A percentile compares a stretch with the other conserved stretches of the same genome.
These are phyloP conservation scores for Nebria brevicollis DNA, from an alignment of 2,888 invertebrate genomes.

Conservation along the genomic window DNA sequence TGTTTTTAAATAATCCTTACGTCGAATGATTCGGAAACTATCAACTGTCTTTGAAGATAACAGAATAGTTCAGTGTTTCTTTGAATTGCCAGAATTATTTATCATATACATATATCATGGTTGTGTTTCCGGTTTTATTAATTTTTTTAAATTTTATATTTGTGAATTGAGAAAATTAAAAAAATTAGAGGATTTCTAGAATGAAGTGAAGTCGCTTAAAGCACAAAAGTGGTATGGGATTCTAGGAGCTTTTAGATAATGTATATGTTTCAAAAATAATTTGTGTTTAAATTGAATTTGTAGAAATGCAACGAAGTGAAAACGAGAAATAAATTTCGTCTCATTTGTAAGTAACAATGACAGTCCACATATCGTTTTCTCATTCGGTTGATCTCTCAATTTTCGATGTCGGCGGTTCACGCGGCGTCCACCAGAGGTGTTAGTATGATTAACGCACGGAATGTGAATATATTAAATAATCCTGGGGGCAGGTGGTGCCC, in stretches of 20 bases:
- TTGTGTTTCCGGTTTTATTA: background rate
- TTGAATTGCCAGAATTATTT: background rate
- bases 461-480: conserved; percentile 63
- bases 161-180: too few relatives aligned
- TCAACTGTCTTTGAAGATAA: background rate
- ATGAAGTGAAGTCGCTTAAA: too few relatives aligned
- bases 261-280: background rate
- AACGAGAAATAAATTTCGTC: background rate
- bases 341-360: background rate
- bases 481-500: conserved; percentile 59
- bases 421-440: conserved; percentile 48
- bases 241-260: too few relatives aligned
- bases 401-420: background rate
- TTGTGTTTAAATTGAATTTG: background rate
- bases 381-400: conserved; percentile 31
- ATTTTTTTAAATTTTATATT: background rate
- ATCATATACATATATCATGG: background rate
- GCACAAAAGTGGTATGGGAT: too few relatives aligned
- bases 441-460: conserved; percentile 62
- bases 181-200: too few relatives aligned
- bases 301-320: background rate
- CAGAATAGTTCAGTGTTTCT: background rate
- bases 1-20: conserved; percentile 32
- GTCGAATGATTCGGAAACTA: background rate
- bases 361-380: background rate